Evolutionary conservation across 2,888 invertebrate species (phyloP), one percentile per base, ranked within the genome.

Genomic region (Lucinisca nassula): DNA sequence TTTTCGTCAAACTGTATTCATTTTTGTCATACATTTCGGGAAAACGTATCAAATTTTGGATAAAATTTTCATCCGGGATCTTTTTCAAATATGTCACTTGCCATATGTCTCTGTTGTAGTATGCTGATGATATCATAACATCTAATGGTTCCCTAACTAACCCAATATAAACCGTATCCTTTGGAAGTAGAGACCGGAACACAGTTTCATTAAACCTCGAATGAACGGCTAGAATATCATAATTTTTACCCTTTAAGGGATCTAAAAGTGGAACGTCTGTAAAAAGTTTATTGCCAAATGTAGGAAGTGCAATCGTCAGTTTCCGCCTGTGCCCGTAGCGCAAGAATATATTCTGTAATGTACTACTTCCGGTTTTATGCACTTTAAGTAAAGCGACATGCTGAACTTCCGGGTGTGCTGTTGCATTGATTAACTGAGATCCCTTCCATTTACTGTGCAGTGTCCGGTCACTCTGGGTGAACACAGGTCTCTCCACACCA

Each of bases 351-450:
- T 92, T 92, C 67, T 93, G 93, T 8, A 92, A 75, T 0, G 92
- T 91, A 37, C 91, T 89, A 49, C 93, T 91, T 6, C 90, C 93
- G 21, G 92, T 91, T 72, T 93, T 93, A 72, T 92, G 92, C 12
- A 93, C 92, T 83, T 93, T 93, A 24, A 93, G 55, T 61, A 92
- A 93, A 8, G 89, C 93, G 38, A 93, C 80, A 77, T 93, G 92
- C 30, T 82, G 87, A 12, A 90, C 88, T 85, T 90, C 87, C 83
- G 72, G 77, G 74, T 21, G 32, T 49, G 6, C 12, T 24, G 72
- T 17, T 10, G 72, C 14, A 12, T 30, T 72, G 12, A 4, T 12
- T 10, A 10, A 17, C 32, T 17, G n/a, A 21, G 12, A 21, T 8
- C 21, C 21, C 30, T 8, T 12, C 12, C 35, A 10, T 17, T 30